A percentile compares a stretch with the other conserved stretches of the same genome.
Evolutionary conservation across 2,797 vertebrate genomes (phyloP).

Genomic region (Petrocephalus sullivani): DNA sequence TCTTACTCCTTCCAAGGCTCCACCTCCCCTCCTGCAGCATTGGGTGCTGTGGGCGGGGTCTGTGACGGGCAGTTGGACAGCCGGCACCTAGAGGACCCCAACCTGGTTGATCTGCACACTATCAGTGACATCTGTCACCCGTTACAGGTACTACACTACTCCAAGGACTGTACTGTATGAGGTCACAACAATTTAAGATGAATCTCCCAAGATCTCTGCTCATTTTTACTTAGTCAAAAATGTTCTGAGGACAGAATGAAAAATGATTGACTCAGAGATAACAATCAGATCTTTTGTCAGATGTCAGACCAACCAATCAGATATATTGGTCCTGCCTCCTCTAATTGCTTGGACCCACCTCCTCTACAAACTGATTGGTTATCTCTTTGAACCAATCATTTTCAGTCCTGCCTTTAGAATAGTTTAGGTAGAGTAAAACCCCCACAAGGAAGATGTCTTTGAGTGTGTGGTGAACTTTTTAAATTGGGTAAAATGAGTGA

Average conservation of each 20-base stretch:
- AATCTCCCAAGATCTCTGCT: not conserved
- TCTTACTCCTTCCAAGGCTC: conserved; percentile 84
- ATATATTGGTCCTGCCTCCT: no score
- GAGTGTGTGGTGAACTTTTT: not conserved
- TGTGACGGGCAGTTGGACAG: conserved; percentile 74
- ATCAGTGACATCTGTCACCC: conserved; percentile 80
- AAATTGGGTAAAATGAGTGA: not conserved
- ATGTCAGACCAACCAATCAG: no score
- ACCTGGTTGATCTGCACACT: conserved; percentile 61
- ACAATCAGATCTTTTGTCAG: no score
- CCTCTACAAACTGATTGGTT: no score
- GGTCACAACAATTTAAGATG: not conserved
- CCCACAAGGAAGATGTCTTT: not conserved
- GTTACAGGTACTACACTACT: conserved; percentile 68
- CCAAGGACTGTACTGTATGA: no score
- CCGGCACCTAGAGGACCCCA: conserved; percentile 73
- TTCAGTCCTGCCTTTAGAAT: no score
- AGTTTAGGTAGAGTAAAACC: no score
- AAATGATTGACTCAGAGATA: no score
- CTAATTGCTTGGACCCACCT: no score
- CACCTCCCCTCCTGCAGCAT: conserved; percentile 52
- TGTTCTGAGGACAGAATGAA: no score
- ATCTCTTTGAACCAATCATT: no score
- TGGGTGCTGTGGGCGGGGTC: conserved; percentile 52
- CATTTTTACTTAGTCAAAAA: no score